Evolutionary conservation across 1,140 invertebrate genomes (phyloP), one percentile per base, ranked within the genome.

Genomic region (Zophobas atratus): DNA sequence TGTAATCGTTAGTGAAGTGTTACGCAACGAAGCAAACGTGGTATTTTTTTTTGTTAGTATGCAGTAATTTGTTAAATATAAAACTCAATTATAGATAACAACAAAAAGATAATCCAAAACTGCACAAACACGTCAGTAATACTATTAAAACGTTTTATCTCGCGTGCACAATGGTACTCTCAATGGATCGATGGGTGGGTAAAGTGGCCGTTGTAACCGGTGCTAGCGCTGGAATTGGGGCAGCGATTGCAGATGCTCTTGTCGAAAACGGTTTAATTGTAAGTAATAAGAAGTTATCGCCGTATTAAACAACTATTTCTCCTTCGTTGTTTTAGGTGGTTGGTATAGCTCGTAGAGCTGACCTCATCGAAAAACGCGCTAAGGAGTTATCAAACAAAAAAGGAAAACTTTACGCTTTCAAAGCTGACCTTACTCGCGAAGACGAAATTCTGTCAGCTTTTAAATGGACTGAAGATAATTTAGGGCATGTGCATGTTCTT

Each of bases 401-500:
- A 48, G 76, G 76, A 20, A 77, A 77, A 55, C 39, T 77, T 4
- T 60, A 77, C 48, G 34, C 76, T 20, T 1, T 90, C 5, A 85
- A 90, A 71, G 93, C 92, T 83, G 92, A 94, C 77, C 82, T 93
- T 0, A 86, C 86, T 2, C 88, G 90, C 1, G 92, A 92, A 81
- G 88, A 91, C 2, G 89, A 92, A 0, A 89, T 94, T 2, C 75
- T 88, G 8, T 80, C 85, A 2, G 88, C 92, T 70, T 94, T 94
- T 80, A 1, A 87, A 5, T 90, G 89, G 88, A 87, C 92, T 0
- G 88, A 90, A 71, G 82, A 85, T 8, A 88, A 87, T 34, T 84
- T 92, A 5, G 92, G 92, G 1, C 88, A 90, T 2, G 86, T 93
- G 1, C 90, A 93, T 83, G 86, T 94, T 1, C 87, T 93, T 55